A percentile compares a stretch with the other conserved stretches of the same genome.
phyloP scores from a whole-genome alignment of 2,888 invertebrate species.

The Caradrina clavipalpis region DNA sequence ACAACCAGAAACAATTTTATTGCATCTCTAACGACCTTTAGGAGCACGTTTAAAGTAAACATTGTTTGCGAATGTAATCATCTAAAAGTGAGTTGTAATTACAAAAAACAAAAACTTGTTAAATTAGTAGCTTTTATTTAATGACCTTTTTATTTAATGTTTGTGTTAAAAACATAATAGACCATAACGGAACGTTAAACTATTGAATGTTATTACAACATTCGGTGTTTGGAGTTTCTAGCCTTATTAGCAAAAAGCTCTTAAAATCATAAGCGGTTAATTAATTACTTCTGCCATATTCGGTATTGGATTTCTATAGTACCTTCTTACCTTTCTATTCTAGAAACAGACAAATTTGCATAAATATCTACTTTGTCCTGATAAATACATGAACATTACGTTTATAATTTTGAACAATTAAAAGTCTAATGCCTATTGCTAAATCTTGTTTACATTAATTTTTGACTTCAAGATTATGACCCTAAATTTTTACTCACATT shows the following conservation, averaged over 20 bases:
- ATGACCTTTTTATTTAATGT: conserved; percentile 2
- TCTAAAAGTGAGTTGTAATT: conserved; percentile 44
- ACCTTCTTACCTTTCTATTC: not conserved
- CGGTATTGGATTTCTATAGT: not conserved
- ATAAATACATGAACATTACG: not conserved
- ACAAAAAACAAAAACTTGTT: conserved; percentile 35
- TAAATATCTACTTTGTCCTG: not conserved
- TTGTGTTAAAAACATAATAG: conserved; percentile 21
- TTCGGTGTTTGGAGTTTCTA: conserved; percentile 9
- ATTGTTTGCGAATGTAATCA: conserved; percentile 44
- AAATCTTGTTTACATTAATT: not conserved
- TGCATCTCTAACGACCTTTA: conserved; percentile 47
- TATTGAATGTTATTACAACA: conserved; percentile 24
- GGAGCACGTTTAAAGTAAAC: conserved; percentile 32
- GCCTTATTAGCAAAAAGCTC: not conserved
- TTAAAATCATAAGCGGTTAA: not conserved
- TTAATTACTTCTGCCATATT: not conserved
- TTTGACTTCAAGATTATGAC: too few relatives aligned
- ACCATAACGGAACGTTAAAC: conserved; percentile 20
- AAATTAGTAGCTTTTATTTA: conserved; percentile 51
- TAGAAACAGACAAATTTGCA: not conserved
- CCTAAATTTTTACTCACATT: too few relatives aligned
- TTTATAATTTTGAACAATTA: not conserved
- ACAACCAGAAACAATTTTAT: conserved; percentile 56
- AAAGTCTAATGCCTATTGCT: not conserved